Percentiles rank a stretch among this genome's conserved stretches.
These are phyloP conservation scores for Brachypalpus laphriformis DNA, from an alignment of 2,888 invertebrate species.

Conservation along the genomic window DNA sequence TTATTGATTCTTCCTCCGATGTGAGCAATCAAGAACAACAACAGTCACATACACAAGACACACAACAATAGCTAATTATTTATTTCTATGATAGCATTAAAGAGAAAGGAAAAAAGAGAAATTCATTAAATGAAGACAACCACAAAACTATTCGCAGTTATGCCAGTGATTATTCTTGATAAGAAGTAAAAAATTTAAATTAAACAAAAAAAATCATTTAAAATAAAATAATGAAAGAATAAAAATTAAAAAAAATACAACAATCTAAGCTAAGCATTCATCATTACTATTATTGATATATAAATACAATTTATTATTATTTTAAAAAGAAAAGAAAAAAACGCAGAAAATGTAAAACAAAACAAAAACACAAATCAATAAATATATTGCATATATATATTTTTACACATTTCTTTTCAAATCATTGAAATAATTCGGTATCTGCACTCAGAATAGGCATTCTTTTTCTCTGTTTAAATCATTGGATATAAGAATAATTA, in stretches of 20 bases:
- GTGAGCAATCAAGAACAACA: constrained; percentile 46
- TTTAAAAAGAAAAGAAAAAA: neutral
- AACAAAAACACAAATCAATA: constrained; percentile 35
- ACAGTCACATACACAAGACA: constrained; percentile 54
- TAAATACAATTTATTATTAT: constrained; percentile 53
- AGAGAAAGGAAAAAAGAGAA: constrained; percentile 37
- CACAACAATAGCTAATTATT: constrained; percentile 70
- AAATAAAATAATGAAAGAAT: constrained; percentile 31
- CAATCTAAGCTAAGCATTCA: constrained; percentile 69
- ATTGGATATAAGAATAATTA: constrained; percentile 21
- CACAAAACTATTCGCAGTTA: constrained; percentile 70
- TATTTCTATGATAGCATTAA: constrained; percentile 60
- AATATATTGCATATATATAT: constrained; percentile 37
- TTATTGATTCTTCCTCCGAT: constrained; percentile 46
- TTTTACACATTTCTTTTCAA: constrained; percentile 66
- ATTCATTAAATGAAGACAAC: constrained; percentile 66
- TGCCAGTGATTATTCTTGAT: constrained; percentile 74
- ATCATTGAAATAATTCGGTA: constrained; percentile 53
- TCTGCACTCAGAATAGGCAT: constrained; percentile 66
- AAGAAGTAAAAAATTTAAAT: constrained; percentile 60
- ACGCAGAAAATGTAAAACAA: constrained; percentile 10
- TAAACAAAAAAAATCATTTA: constrained; percentile 24
- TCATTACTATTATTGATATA: constrained; percentile 64
- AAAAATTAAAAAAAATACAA: constrained; percentile 47
- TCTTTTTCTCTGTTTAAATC: constrained; percentile 29